phyloP scores from a whole-genome alignment of 92 coral and sea anemone species.

The Porites rus region DNA sequence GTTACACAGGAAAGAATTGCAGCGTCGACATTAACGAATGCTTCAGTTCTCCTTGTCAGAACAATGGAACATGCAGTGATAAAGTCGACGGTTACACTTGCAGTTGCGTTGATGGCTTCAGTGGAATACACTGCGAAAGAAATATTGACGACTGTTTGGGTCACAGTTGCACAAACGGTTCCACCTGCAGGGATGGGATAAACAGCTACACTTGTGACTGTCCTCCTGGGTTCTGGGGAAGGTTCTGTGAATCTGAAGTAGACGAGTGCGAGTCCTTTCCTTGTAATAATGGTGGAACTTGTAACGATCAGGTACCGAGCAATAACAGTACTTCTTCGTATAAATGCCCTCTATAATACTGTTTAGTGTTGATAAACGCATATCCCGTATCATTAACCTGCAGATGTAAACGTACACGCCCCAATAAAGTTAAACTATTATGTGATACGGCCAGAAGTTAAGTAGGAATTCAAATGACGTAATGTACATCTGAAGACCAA shows the following conservation, averaged over 20 bases:
- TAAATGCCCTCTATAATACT: no score
- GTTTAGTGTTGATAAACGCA: no score
- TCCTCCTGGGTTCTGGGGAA: constrained; percentile 18
- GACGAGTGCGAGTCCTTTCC: constrained; percentile 65
- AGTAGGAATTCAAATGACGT: no score
- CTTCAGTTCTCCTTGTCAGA: constrained; percentile 67
- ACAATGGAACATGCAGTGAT: constrained; percentile 72
- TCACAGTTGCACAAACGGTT: constrained; percentile 60
- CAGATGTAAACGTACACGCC: no score
- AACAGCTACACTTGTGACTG: constrained; percentile 74
- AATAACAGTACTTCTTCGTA: no score
- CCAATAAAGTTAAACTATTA: no score
- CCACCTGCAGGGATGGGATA: constrained; percentile 69
- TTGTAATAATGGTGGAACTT: constrained; percentile 72
- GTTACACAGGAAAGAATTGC: constrained; percentile 77
- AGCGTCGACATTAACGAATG: constrained; percentile 70
- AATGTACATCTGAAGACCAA: no score
- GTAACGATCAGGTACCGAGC: constrained; percentile 32
- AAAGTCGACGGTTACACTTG: constrained; percentile 48
- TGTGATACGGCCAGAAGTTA: no score
- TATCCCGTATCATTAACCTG: no score
- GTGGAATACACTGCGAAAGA: constrained; percentile 64
- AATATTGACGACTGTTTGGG: constrained; percentile 70
- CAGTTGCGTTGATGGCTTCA: constrained; percentile 71
- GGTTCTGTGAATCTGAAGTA: constrained; percentile 55